These are phyloP conservation scores for Apamea crenata DNA, from an alignment of 2,888 invertebrate genomes.

Conservation along the genomic window DNA sequence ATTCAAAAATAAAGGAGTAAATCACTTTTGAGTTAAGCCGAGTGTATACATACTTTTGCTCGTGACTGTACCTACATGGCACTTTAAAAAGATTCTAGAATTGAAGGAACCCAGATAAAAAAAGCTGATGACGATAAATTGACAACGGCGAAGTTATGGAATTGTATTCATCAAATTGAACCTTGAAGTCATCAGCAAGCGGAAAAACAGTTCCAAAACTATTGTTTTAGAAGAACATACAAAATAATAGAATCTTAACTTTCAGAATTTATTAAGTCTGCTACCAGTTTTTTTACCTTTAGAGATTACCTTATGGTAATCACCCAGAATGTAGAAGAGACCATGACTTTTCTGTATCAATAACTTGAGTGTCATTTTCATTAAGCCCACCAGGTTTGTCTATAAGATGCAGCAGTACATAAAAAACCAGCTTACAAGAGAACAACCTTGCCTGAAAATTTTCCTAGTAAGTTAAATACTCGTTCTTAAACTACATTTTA, in stretches of 20 bases:
- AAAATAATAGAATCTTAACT: not conserved
- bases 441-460: not conserved
- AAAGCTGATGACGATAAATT: too few species aligned
- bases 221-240: not conserved
- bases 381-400: constrained; percentile 57
- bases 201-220: not conserved
- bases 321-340: not conserved
- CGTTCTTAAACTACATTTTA: constrained; percentile 66
- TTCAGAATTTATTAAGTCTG: not conserved
- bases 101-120: not conserved
- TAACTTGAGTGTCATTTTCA: constrained; percentile 39
- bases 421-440: constrained; percentile 17
- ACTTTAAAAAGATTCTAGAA: not conserved
- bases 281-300: not conserved
- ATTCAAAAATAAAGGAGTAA: too few species aligned
- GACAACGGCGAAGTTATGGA: not conserved
- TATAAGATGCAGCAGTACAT: constrained; percentile 12
- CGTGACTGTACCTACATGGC: not conserved
- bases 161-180: not conserved
- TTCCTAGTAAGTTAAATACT: constrained; percentile 32
- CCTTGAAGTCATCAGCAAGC: constrained; percentile 17
- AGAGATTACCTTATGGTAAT: too few species aligned
- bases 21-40: too few species aligned
- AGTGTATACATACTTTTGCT: too few species aligned
- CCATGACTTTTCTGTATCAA: constrained; percentile 35